phyloP scores from a whole-genome alignment of 2,888 invertebrate genomes.

The Drosophila algonquin region DNA sequence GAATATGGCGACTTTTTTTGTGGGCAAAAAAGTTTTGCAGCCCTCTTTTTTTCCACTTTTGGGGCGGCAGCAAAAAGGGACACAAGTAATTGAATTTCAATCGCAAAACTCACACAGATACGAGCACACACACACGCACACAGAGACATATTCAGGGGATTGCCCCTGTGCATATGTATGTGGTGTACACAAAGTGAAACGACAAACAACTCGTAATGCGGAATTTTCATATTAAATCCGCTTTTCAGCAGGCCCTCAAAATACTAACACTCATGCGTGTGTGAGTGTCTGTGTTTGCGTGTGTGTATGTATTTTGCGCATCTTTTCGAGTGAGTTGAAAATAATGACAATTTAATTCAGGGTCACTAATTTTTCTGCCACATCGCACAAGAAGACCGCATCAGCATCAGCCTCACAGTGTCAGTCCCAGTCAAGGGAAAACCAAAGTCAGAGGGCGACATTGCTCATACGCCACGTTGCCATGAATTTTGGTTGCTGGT shows the following conservation, averaged over 20 bases:
- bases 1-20: constrained; percentile 35
- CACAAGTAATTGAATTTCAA: constrained; percentile 80
- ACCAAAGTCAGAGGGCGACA: constrained; percentile 50
- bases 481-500: constrained; percentile 40
- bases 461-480: constrained; percentile 67
- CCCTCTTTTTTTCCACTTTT: constrained; percentile 40
- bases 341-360: constrained; percentile 81
- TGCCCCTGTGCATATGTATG: constrained; percentile 38
- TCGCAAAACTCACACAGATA: constrained; percentile 63
- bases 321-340: constrained; percentile 76
- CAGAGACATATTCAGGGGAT: constrained; percentile 16
- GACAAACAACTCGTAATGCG: constrained; percentile 78
- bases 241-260: constrained; percentile 62
- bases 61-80: constrained; percentile 66
- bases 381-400: constrained; percentile 66
- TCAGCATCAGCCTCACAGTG: constrained; percentile 6
- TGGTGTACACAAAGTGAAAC: constrained; percentile 64
- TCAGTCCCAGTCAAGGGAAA: constrained; percentile 18
- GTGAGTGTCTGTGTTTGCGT: constrained; percentile 14
- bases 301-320: constrained; percentile 50
- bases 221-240: constrained; percentile 81
- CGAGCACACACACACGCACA: constrained; percentile 22
- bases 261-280: constrained; percentile 37
- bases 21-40: constrained; percentile 58
- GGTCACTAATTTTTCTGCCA: constrained; percentile 81